Percentiles rank a stretch among this genome's conserved stretches.
phyloP scores from a whole-genome alignment of 2,113 vertebrate species.

The Amblyornis subalaris region DNA sequence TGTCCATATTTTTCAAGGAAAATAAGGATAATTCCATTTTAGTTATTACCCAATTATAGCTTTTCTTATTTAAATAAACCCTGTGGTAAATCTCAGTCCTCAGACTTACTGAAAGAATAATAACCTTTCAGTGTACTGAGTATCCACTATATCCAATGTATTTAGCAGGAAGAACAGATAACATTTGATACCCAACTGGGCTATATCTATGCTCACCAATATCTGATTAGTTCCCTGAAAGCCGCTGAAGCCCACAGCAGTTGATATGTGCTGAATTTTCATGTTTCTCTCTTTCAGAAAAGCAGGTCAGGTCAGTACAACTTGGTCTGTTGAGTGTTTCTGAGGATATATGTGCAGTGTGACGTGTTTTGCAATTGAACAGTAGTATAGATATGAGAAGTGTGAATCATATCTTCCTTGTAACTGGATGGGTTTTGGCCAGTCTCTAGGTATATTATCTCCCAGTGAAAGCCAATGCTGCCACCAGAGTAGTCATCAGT shows the following conservation, averaged over 20 bases:
- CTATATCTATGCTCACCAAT: not conserved
- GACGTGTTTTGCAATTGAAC: not conserved
- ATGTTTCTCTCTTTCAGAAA: not conserved
- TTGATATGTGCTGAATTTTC: not conserved
- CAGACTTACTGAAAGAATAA: not conserved
- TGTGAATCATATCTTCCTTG: not conserved
- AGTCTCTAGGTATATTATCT: not conserved
- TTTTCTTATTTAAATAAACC: not conserved
- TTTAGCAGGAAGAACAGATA: not conserved
- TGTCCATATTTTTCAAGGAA: not conserved
- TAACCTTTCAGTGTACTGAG: not conserved
- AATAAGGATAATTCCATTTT: not conserved
- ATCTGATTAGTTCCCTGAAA: not conserved
- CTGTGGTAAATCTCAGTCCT: not conserved
- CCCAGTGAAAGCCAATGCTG: not conserved
- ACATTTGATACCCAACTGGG: not conserved
- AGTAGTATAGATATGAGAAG: not conserved
- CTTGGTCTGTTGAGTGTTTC: not conserved
- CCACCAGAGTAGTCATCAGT: not conserved
- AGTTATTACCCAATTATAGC: not conserved
- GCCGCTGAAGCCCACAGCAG: not conserved
- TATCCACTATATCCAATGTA: not conserved
- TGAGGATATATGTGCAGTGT: not conserved
- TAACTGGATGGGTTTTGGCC: not conserved
- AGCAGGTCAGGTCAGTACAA: not conserved